Evolutionary conservation across 2,797 vertebrate species (phyloP), one percentile per base, ranked within the genome.

Genomic region (Menidia menidia): DNA sequence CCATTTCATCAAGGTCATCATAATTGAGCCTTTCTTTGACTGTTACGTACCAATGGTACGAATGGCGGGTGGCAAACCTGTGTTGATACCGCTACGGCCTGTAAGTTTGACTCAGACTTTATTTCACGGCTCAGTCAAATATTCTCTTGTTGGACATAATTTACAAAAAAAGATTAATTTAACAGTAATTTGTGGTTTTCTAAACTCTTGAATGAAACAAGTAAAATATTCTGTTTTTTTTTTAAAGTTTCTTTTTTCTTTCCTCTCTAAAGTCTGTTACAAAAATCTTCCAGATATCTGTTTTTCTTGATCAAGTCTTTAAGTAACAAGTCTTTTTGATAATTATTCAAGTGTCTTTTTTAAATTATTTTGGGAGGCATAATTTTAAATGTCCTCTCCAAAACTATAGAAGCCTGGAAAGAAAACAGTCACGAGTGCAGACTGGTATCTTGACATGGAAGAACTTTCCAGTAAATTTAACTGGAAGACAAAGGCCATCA

Each of bases 21-120:
- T 99, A 65, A 96, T 98, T 50, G 96, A 98, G 64, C 98, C 98
- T 13, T 99, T 96, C 91, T 99, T 94, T 67, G 97, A 98, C 67
- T 99, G 96, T 82, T 98, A 98, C 0, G 95, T 96, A 15, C 94
- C 97, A 0, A 98, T 98, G 97, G 95, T 98, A 25, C 95, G 85
- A 81, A 99, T 99, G 97, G 97, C 95, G 0, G 96, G 97, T 70
- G 97, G 92, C 57, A 97, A 88, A 41, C 97, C 97, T 63, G 94
- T 99, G 79, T 91, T 95, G 59, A 95, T 99, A 72, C 93, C 97
- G 0, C 75, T 99, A 59, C 92, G 93, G 89, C 88, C 87, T 64
- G 97, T 98, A 82, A 96, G 98, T 96, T 83, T 48, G 11, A 48
- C 12, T 45, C 12, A 4, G 10, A 15, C 9, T 33, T 31, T 25